These are phyloP conservation scores for Andricus curvator DNA, from an alignment of 2,888 invertebrate genomes.

Conservation along the genomic window DNA sequence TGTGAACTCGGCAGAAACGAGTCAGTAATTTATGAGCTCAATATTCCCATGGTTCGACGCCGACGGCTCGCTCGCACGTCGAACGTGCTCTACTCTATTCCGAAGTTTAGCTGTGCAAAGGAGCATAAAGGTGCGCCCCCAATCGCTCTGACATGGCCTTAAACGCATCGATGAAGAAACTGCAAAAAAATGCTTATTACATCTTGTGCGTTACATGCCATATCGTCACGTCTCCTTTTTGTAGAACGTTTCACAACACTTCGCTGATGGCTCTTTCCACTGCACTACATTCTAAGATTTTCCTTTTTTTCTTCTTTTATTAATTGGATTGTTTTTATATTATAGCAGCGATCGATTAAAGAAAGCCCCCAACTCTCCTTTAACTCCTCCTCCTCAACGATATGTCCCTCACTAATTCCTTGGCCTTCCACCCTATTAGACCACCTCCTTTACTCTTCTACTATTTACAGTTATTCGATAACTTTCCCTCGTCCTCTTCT, in stretches of 20 bases:
- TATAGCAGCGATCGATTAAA: too few relatives aligned
- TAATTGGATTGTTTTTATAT: too few relatives aligned
- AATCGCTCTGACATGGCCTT: slow-evolving; percentile 43
- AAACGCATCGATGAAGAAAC: slow-evolving; percentile 55
- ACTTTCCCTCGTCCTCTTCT: too few relatives aligned
- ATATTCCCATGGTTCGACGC: slow-evolving; percentile 33
- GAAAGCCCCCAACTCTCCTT: too few relatives aligned
- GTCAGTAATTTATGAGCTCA: slow-evolving; percentile 36
- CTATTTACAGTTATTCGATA: too few relatives aligned
- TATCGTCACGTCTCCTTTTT: slow-evolving; percentile 10
- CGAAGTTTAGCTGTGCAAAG: slow-evolving; percentile 53
- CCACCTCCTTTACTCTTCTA: too few relatives aligned
- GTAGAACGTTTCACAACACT: background rate
- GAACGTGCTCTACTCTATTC: slow-evolving; percentile 53
- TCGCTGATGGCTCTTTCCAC: background rate
- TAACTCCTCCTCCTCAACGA: too few relatives aligned
- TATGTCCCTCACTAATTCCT: too few relatives aligned
- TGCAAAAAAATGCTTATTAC: slow-evolving; percentile 47
- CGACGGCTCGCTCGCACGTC: slow-evolving; percentile 36
- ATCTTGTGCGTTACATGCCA: slow-evolving; percentile 6
- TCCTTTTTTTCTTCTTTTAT: too few relatives aligned
- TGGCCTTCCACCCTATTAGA: too few relatives aligned
- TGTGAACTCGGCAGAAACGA: slow-evolving; percentile 25
- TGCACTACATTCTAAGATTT: too few relatives aligned
- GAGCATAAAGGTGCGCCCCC: slow-evolving; percentile 53